These are phyloP conservation scores for Augiades crinisus DNA, from an alignment of 2,888 invertebrate species.

Conservation along the genomic window DNA sequence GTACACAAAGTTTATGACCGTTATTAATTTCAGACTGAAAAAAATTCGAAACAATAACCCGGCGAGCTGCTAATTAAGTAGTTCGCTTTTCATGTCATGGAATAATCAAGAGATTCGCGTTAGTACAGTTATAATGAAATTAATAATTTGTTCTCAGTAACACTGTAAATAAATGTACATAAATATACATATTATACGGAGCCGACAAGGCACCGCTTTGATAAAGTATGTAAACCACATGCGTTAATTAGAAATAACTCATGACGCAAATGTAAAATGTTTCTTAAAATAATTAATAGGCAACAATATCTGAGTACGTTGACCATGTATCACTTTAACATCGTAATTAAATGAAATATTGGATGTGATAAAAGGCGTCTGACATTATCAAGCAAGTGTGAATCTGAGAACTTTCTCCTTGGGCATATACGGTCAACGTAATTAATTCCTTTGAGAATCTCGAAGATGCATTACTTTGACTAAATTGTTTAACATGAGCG, in stretches of 20 bases:
- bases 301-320: conserved; percentile 4
- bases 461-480: not conserved
- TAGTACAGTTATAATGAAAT: not conserved
- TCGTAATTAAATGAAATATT: conserved; percentile 16
- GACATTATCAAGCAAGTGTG: conserved; percentile 12
- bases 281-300: conserved; percentile 6
- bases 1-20: too few species aligned
- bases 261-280: conserved; percentile 9
- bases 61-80: not conserved
- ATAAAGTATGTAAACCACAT: conserved; percentile 8
- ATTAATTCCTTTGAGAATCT: not conserved
- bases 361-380: not conserved
- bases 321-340: conserved; percentile 14
- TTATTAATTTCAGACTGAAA: not conserved
- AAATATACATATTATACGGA: not conserved
- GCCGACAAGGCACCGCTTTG: conserved; percentile 41
- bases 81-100: not conserved
- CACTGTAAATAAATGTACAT: not conserved
- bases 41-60: not conserved
- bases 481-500: not conserved
- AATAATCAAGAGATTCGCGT: not conserved
- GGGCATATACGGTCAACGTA: not conserved
- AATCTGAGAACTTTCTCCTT: conserved; percentile 9
- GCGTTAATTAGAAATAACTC: conserved; percentile 16
- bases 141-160: not conserved